Conservation (phyloP, 2,888 invertebrate genomes). For the Tricholauxania praeusta region DNA sequence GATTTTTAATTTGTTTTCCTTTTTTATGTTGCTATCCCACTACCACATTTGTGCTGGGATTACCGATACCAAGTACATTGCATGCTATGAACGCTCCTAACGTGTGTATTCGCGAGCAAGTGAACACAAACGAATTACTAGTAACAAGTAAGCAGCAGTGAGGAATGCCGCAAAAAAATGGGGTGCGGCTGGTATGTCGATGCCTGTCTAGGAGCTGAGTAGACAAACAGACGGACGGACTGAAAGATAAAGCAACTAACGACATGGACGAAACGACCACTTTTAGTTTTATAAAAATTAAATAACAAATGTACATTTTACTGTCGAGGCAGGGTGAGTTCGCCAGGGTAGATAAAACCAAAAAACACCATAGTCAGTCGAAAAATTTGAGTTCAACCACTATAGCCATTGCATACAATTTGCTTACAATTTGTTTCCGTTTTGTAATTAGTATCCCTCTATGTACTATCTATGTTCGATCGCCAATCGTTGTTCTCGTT, state of each 20-base stretch:
- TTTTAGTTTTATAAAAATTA: too few relatives aligned
- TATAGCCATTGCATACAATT: slow-evolving; percentile 17
- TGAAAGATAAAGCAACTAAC: not conserved
- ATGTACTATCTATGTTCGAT: too few relatives aligned
- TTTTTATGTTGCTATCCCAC: too few relatives aligned
- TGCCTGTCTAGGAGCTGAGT: slow-evolving; percentile 11
- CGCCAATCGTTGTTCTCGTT: too few relatives aligned
- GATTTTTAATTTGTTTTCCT: too few relatives aligned
- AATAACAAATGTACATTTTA: too few relatives aligned
- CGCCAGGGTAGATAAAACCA: too few relatives aligned
- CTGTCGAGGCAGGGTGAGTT: too few relatives aligned
- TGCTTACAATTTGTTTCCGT: slow-evolving; percentile 18
- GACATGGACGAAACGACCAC: too few relatives aligned
- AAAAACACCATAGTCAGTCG: too few relatives aligned
- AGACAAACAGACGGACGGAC: not conserved
- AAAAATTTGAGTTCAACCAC: too few relatives aligned
- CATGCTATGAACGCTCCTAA: not conserved
- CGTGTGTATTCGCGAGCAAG: not conserved
- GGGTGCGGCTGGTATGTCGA: slow-evolving; percentile 29
- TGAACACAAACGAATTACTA: not conserved
- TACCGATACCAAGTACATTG: not conserved
- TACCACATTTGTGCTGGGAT: not conserved
- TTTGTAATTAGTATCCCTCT: too few relatives aligned
- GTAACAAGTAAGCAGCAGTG: not conserved
- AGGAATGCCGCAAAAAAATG: slow-evolving; percentile 20